Percentiles rank a stretch among this genome's conserved stretches.
phyloP scores from a whole-genome alignment of 2,797 vertebrate species.

The Cuculus canorus region DNA sequence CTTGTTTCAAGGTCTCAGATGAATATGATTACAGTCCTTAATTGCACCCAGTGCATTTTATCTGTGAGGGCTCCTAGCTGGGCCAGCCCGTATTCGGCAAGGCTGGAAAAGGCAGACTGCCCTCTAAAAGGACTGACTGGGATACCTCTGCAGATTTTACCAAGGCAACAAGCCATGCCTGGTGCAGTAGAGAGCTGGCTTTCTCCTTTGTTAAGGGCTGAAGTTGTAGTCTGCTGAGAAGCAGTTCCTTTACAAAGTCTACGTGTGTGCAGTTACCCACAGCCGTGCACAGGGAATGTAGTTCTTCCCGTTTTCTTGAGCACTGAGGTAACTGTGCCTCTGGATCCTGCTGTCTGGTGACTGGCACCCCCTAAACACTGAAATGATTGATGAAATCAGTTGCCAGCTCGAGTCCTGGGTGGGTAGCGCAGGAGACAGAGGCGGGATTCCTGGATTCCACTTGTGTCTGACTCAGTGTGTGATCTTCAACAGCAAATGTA shows the following conservation, averaged over 20 bases:
- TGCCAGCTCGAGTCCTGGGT: slow-evolving; percentile 10
- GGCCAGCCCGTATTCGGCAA: not conserved
- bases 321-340: not conserved
- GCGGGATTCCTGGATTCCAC: slow-evolving; percentile 16
- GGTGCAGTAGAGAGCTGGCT: not conserved
- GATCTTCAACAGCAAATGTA: slow-evolving; percentile 27
- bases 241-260: not conserved
- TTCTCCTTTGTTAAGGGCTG: not conserved
- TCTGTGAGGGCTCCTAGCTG: not conserved
- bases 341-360: not conserved
- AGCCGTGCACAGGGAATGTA: not conserved
- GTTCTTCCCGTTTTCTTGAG: not conserved
- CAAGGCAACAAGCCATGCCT: not conserved
- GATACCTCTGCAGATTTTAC: not conserved
- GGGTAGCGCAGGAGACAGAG: not conserved
- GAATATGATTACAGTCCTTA: not conserved
- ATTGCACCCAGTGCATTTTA: not conserved
- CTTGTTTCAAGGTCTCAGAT: not conserved
- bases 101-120: not conserved
- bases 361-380: not conserved
- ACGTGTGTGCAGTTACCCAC: not conserved
- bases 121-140: not conserved
- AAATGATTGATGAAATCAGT: not conserved
- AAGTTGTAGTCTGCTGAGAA: not conserved
- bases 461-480: slow-evolving; percentile 21